Evolutionary conservation across 2,113 vertebrate species (phyloP).

Genomic region (Empidonax traillii): DNA sequence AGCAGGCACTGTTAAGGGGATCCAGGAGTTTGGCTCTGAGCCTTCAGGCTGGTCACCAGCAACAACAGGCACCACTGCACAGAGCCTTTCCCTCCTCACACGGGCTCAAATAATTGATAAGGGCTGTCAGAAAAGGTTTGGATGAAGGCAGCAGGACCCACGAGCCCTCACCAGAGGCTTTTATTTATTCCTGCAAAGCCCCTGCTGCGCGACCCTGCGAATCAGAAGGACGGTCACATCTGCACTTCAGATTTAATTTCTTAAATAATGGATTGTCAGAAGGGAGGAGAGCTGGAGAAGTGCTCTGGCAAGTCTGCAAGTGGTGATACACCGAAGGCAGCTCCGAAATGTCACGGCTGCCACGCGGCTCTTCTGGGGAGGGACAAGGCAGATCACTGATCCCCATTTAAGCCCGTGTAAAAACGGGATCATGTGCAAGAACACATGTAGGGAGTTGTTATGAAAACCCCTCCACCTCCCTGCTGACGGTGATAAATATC

Average conservation of each 20-base stretch:
- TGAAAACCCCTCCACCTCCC: neutral
- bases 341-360: neutral
- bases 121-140: neutral
- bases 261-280: neutral
- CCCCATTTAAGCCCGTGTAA: neutral
- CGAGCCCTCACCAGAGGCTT: neutral
- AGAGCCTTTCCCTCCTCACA: neutral
- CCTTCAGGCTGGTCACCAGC: neutral
- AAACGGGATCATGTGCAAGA: neutral
- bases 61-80: neutral
- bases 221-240: neutral
- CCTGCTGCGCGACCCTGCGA: neutral
- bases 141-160: neutral
- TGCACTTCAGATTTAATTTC: neutral
- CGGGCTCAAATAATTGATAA: neutral
- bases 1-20: neutral
- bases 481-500: neutral
- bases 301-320: neutral
- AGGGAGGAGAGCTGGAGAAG: neutral
- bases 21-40: neutral
- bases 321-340: neutral
- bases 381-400: neutral
- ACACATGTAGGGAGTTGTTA: neutral
- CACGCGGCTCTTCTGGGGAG: neutral
- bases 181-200: neutral